phyloP scores from a whole-genome alignment of 2,888 invertebrate species.

The Scaptomyza tumidula region DNA sequence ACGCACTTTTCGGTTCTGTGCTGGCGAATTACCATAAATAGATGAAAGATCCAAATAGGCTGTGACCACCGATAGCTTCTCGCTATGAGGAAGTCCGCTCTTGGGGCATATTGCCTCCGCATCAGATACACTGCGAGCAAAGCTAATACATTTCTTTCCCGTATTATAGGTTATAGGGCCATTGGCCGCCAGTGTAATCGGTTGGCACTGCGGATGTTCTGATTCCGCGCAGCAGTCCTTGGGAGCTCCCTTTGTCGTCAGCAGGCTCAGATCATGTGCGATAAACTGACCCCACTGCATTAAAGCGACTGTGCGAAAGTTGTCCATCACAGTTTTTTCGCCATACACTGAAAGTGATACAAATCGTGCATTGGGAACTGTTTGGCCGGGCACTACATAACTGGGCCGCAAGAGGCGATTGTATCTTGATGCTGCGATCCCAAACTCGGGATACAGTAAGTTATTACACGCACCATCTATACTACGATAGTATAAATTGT shows the following conservation, averaged over 20 bases:
- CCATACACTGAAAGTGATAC: constrained; percentile 76
- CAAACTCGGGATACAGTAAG: constrained; percentile 66
- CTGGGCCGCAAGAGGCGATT: constrained; percentile 68
- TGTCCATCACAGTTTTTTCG: constrained; percentile 66
- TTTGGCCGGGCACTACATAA: constrained; percentile 54
- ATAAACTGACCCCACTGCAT: constrained; percentile 81
- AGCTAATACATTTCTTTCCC: constrained; percentile 87
- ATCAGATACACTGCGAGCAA: constrained; percentile 88
- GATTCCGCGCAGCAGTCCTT: constrained; percentile 72
- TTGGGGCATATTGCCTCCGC: constrained; percentile 87
- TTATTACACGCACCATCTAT: constrained; percentile 80
- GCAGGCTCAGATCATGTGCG: constrained; percentile 73
- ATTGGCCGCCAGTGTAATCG: constrained; percentile 86
- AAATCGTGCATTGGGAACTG: constrained; percentile 74
- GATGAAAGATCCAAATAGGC: constrained; percentile 89
- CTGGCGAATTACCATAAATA: constrained; percentile 90
- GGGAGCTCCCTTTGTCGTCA: constrained; percentile 57
- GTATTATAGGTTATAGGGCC: constrained; percentile 86
- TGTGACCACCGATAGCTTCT: constrained; percentile 86
- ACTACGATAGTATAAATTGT: constrained; percentile 72
- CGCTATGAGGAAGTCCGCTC: constrained; percentile 85
- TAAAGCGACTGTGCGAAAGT: constrained; percentile 71
- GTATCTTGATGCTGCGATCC: constrained; percentile 65
- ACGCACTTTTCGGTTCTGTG: constrained; percentile 87
- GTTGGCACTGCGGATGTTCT: constrained; percentile 80